A percentile compares a stretch with the other conserved stretches of the same genome.
Conservation (phyloP, 2,888 invertebrate species). For the Amphipoea lucens region DNA sequence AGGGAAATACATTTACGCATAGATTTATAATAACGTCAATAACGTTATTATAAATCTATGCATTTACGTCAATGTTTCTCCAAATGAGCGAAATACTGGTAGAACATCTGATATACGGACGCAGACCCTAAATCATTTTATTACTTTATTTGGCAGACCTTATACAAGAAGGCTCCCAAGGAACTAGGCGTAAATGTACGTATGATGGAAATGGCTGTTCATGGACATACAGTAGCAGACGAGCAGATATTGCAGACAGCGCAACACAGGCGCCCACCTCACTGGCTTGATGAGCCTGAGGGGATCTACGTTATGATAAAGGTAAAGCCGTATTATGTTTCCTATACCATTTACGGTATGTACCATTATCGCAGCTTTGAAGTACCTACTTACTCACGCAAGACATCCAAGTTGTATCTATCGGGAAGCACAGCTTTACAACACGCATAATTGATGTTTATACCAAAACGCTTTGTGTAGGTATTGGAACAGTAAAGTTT, state of each 20-base stretch:
- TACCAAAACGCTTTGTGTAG: background rate
- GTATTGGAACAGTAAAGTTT: background rate
- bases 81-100: background rate
- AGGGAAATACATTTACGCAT: too few relatives aligned
- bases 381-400: background rate
- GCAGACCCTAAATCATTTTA: background rate
- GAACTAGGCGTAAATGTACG: conserved; percentile 86
- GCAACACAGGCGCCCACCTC: conserved; percentile 81
- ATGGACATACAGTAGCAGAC: conserved; percentile 91
- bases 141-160: conserved; percentile 68
- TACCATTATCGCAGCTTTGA: background rate
- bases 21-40: too few relatives aligned
- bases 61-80: too few relatives aligned
- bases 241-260: conserved; percentile 87
- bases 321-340: conserved; percentile 67
- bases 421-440: background rate
- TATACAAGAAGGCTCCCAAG: conserved; percentile 82
- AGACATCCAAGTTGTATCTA: background rate
- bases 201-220: conserved; percentile 91
- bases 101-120: background rate
- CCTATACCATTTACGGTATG: background rate
- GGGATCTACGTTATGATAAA: conserved; percentile 72
- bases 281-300: conserved; percentile 61
- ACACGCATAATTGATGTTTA: background rate
- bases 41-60: too few relatives aligned